Base-by-base conservation (phyloP, 2,888 invertebrate species). In the Schrankia costaestrigalis region DNA sequence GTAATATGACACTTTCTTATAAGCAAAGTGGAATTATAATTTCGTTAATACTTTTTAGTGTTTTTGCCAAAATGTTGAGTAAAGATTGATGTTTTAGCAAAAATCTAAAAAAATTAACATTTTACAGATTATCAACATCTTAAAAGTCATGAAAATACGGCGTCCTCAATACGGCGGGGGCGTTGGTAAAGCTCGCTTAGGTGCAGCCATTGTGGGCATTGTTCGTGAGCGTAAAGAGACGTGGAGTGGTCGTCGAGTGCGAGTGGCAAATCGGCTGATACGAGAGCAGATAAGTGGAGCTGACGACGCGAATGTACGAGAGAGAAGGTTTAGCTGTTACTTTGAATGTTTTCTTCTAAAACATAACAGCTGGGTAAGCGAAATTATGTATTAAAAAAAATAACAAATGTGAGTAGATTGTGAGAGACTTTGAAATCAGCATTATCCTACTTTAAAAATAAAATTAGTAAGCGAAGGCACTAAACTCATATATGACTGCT, bases 261-360 rank as follows among this genome's bases (percentile, higher is more conserved):
- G 47, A 57, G 57, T 50, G 51, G 59, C 51, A 61, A 63, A 63
- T 62, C 60, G 58, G 40, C 58, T 56, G 63, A 63, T 60, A 59
- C 55, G 41, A 47, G 53, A 43, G 44, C 35, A 31, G 42, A 54
- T 51, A 48, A 58, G 57, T 53, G 42, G 38, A 22, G 33, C 35
- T 37, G 38, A 39, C 38, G 33, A 26, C 29, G 32, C 33, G 33
- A 38, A 33, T 38, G 32, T 30, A 26, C 26, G 8, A 12, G 5
- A 11, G 26, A 4, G 10, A 2, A 4, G 7, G 4, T 17, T 5
- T 17, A 17, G 17, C 17, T 17, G 7, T 17, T 17, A 5, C 7
- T 17, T 17, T 7, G 4, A 4, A 7, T 5, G 7, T 3, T 2
- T 21, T 23, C 12, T 27, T 36, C 18, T 26, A 17, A 17, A 17